Evolutionary conservation across 2,888 invertebrate species (phyloP), one percentile per base, ranked within the genome.

Genomic region (Drosophila merina): DNA sequence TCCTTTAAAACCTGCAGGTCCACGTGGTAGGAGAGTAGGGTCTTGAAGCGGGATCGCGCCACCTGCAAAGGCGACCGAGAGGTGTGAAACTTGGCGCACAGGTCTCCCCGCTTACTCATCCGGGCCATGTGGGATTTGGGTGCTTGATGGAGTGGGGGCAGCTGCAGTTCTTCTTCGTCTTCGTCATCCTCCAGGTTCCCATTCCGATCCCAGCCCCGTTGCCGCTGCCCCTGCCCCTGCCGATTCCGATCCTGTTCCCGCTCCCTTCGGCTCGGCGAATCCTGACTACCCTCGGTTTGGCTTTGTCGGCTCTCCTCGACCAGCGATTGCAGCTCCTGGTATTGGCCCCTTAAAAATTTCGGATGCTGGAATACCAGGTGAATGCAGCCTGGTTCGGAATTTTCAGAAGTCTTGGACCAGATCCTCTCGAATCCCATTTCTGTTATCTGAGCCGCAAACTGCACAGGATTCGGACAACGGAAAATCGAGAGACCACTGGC

Each of bases 41-140:
- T 55, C 0, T 63, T 45, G 0, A 81, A 72, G 0, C 66, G 71
- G 10, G 48, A 36, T 0, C 81, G 84, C 0, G 72, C 67, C 54
- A 66, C 5, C 26, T 79, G 72, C 50, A 81, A 10, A 0, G 56
- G 9, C 0, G 76, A 56, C 4, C 55, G 54, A 4, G 6, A 8
- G 1, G 14, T 1, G 14, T 20, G 14, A 1, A 52, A 9, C 6
- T 12, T 20, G 25, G 48, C 20, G 52, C 68, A 72, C 20, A 68
- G 28, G 36, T 74, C 73, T 3, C 70, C 63, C 1, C 63, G 63
- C 0, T 4, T 10, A 7, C 6, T 28, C 70, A 70, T 72, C 9
- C 70, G 55, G 20, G 1, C 12, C 3, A 31, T 12, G 14, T 38
- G 63, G 0, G n/a, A 10, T n/a, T 25, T n/a, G 33, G 0, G 55